Evolutionary conservation across 1,140 invertebrate species (phyloP).

Genomic region (Apis laboriosa): DNA sequence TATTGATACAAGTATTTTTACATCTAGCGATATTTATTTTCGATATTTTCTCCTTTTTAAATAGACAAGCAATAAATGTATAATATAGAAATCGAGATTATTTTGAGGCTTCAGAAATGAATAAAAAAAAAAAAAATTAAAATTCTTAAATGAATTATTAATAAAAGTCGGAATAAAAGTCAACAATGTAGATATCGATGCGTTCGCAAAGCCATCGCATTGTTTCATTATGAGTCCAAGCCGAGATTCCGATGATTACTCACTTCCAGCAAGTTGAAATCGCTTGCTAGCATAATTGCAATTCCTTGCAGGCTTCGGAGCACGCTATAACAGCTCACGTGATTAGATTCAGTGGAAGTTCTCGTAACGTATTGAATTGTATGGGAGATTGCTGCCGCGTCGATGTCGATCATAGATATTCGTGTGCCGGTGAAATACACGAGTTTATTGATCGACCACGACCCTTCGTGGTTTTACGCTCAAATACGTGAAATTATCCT

Average conservation of each 20-base stretch:
- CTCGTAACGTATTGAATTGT: constrained; percentile 52
- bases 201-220: not conserved
- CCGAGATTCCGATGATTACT: constrained; percentile 33
- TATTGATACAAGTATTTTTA: no score
- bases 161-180: not conserved
- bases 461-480: not conserved
- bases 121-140: no score
- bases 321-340: constrained; percentile 46
- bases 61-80: no score
- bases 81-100: no score
- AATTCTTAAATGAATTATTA: not conserved
- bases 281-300: constrained; percentile 51
- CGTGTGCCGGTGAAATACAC: constrained; percentile 8
- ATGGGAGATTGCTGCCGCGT: constrained; percentile 50
- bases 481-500: not conserved
- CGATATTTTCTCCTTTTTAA: no score
- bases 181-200: not conserved
- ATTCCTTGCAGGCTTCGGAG: constrained; percentile 51
- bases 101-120: no score
- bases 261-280: constrained; percentile 21
- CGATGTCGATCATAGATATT: constrained; percentile 47
- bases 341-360: constrained; percentile 57
- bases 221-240: not conserved
- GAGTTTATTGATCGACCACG: constrained; percentile 27
- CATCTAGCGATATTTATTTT: no score